phyloP scores from a whole-genome alignment of 2,888 invertebrate species.

The Tuberolachnus salignus region DNA sequence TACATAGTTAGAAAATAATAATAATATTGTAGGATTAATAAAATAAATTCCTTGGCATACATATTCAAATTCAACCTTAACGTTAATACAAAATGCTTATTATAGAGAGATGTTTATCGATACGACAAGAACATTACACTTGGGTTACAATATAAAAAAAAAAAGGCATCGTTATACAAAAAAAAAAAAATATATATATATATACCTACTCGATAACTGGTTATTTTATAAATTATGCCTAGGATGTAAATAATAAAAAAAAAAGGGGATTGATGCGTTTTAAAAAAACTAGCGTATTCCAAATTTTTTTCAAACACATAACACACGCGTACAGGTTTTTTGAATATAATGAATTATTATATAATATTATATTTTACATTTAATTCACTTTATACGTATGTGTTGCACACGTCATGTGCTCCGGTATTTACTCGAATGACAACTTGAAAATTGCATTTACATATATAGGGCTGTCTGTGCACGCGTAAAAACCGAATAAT shows the following conservation, averaged over 20 bases:
- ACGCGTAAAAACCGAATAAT: slow-evolving; percentile 5
- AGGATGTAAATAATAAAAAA: not conserved
- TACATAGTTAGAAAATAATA: not conserved
- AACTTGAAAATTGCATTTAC: slow-evolving; percentile 24
- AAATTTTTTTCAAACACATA: not conserved
- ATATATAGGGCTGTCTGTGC: not conserved
- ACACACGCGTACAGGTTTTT: not conserved
- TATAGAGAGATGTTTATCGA: slow-evolving; percentile 11
- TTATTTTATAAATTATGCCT: slow-evolving; percentile 1
- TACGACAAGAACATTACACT: not conserved
- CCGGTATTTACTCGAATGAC: slow-evolving; percentile 23
- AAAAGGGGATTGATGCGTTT: not conserved
- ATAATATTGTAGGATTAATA: not conserved
- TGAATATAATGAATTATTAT: not conserved
- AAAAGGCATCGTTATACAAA: not conserved
- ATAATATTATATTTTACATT: not conserved
- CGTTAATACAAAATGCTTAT: slow-evolving; percentile 1
- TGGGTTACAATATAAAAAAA: not conserved
- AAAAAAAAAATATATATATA: not conserved
- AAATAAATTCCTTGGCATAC: slow-evolving; percentile 32
- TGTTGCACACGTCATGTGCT: not conserved
- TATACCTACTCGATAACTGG: not conserved
- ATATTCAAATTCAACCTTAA: slow-evolving; percentile 25
- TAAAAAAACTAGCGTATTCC: not conserved
- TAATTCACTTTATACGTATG: not conserved